A percentile compares a stretch with the other conserved stretches of the same genome.
phyloP scores from a whole-genome alignment of 1,140 invertebrate genomes.

The Zaprionus capensis region DNA sequence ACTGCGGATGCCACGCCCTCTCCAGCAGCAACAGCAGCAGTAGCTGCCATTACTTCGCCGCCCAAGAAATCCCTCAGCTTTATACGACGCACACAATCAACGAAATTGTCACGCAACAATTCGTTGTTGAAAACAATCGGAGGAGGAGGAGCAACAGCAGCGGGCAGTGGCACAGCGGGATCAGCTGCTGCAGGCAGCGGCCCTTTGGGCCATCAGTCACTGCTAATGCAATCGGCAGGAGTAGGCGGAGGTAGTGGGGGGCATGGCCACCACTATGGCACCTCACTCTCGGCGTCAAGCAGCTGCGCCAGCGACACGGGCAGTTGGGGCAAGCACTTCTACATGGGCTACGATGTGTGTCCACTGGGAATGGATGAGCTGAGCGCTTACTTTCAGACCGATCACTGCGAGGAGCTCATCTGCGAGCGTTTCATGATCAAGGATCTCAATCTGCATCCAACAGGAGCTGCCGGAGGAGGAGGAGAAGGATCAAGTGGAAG shows the following conservation, averaged over 20 bases:
- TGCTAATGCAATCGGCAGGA: constrained; percentile 71
- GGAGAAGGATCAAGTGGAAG: constrained; percentile 11
- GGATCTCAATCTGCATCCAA: constrained; percentile 59
- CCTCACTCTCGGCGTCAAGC: constrained; percentile 36
- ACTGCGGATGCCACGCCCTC: constrained; percentile 26
- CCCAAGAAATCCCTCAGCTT: constrained; percentile 86
- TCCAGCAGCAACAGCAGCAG: constrained; percentile 14
- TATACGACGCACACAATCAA: constrained; percentile 89
- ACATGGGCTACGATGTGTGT: constrained; percentile 73
- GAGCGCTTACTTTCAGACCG: constrained; percentile 77
- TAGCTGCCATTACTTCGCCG: constrained; percentile 54
- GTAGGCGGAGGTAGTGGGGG: background rate
- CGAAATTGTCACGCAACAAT: constrained; percentile 89
- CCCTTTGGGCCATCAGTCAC: constrained; percentile 11
- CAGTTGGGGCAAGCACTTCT: constrained; percentile 85
- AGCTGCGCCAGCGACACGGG: constrained; percentile 85
- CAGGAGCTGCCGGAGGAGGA: background rate
- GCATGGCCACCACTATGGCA: constrained; percentile 4
- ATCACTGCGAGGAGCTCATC: constrained; percentile 78
- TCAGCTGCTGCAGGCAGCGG: background rate
- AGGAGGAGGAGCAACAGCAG: constrained; percentile 19
- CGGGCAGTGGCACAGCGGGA: background rate
- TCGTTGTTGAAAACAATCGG: constrained; percentile 85
- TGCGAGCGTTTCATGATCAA: constrained; percentile 80
- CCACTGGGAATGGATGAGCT: constrained; percentile 74